Percentiles rank a stretch among this genome's conserved stretches.
Conservation (phyloP, 2,797 vertebrate genomes). For the Coreius guichenoti region DNA sequence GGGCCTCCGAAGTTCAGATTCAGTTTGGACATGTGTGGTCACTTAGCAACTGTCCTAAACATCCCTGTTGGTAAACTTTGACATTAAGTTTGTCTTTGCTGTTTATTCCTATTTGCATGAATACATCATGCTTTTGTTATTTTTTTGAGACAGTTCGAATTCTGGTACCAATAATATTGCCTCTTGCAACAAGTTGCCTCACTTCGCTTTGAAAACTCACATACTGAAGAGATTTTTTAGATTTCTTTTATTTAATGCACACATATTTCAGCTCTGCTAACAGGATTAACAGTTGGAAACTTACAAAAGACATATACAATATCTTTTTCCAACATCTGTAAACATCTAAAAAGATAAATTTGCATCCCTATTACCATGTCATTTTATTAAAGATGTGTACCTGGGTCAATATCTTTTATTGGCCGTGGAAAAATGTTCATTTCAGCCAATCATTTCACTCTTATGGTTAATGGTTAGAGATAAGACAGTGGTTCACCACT, state of each 20-base stretch:
- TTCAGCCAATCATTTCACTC: not conserved
- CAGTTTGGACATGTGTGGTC: not conserved
- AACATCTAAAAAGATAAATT: not conserved
- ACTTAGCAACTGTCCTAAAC: slow-evolving; percentile 10
- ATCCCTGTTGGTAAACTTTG: not conserved
- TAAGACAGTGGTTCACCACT: not conserved
- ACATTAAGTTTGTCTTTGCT: not conserved
- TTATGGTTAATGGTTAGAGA: not conserved
- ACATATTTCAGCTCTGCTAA: too few relatives aligned
- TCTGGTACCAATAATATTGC: not conserved
- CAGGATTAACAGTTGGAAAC: not conserved
- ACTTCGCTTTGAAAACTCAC: not conserved
- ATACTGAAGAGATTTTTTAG: not conserved
- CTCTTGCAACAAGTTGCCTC: not conserved
- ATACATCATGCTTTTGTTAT: not conserved
- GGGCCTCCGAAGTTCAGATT: not conserved
- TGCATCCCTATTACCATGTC: not conserved
- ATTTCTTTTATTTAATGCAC: not conserved
- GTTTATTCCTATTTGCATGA: not conserved
- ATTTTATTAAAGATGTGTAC: not conserved
- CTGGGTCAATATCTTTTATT: not conserved
- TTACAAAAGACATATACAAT: not conserved
- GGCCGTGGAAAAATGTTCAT: not conserved
- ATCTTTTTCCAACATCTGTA: not conserved
- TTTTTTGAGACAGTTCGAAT: not conserved